Conservation (phyloP, 2,113 vertebrate species). For the Isurus oxyrinchus region DNA sequence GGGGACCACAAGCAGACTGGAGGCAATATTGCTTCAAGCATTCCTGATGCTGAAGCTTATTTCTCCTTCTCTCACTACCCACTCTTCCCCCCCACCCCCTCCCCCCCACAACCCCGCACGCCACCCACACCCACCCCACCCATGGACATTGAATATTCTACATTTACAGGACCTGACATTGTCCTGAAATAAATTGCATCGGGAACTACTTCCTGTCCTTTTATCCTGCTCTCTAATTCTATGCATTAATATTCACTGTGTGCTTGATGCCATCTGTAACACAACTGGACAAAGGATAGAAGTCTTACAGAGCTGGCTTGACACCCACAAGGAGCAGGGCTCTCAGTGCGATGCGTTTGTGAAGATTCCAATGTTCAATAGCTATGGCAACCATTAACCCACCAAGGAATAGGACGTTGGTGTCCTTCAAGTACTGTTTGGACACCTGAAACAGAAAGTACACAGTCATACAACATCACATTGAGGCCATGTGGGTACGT, state of each 20-base stretch:
- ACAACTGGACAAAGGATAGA: neutral
- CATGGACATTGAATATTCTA: too few relatives aligned
- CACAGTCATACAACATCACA: neutral
- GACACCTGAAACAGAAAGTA: conserved; percentile 62
- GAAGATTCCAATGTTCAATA: conserved; percentile 79
- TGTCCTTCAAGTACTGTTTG: conserved; percentile 76
- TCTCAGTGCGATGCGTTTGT: conserved; percentile 77
- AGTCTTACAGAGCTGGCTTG: conserved; percentile 78
- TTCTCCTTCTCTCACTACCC: neutral
- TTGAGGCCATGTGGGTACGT: neutral
- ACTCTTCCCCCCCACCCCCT: neutral
- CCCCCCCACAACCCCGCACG: too few relatives aligned
- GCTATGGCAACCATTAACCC: conserved; percentile 81
- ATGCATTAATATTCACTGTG: neutral
- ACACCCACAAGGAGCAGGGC: conserved; percentile 76
- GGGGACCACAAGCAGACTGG: neutral
- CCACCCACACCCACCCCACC: too few relatives aligned
- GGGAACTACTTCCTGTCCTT: neutral
- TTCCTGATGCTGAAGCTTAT: neutral
- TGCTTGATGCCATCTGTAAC: neutral
- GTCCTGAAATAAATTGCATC: neutral
- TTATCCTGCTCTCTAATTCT: neutral
- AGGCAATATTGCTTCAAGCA: neutral
- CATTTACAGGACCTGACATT: neutral
- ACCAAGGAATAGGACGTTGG: conserved; percentile 81